Percentiles rank a stretch among this genome's conserved stretches.
Evolutionary conservation across 2,113 vertebrate species (phyloP).

Genomic region (Eubucco bourcierii): DNA sequence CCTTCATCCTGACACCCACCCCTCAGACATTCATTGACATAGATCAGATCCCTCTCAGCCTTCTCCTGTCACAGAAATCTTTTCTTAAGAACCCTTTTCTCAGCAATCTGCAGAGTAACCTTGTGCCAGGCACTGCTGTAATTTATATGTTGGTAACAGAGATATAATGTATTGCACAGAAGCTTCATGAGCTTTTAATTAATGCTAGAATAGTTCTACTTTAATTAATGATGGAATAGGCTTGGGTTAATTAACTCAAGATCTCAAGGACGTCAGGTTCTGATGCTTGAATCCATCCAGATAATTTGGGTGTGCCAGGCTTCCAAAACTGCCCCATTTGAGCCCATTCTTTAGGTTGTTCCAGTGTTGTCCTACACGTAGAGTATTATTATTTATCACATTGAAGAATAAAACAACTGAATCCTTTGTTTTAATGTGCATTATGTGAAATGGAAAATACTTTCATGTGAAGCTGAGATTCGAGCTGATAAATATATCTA

Average conservation of each 20-base stretch:
- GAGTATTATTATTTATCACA: background rate
- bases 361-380: background rate
- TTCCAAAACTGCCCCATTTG: background rate
- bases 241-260: conserved; percentile 19
- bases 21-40: no score
- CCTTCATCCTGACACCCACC: no score
- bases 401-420: background rate
- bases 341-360: background rate
- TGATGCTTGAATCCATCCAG: background rate
- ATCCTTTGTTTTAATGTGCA: background rate
- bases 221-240: background rate
- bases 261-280: background rate
- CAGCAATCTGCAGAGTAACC: background rate
- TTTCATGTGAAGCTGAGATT: background rate
- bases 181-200: conserved; percentile 39
- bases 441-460: fast-evolving
- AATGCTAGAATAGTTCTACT: conserved; percentile 13
- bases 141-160: conserved; percentile 21
- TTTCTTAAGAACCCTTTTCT: background rate
- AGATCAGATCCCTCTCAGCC: no score
- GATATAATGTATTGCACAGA: background rate
- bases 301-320: background rate
- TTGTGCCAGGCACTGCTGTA: background rate
- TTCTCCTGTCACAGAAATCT: no score
- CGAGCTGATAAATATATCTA: background rate